Conservation (phyloP, 2,797 vertebrate genomes). For the Buceros bicornis region DNA sequence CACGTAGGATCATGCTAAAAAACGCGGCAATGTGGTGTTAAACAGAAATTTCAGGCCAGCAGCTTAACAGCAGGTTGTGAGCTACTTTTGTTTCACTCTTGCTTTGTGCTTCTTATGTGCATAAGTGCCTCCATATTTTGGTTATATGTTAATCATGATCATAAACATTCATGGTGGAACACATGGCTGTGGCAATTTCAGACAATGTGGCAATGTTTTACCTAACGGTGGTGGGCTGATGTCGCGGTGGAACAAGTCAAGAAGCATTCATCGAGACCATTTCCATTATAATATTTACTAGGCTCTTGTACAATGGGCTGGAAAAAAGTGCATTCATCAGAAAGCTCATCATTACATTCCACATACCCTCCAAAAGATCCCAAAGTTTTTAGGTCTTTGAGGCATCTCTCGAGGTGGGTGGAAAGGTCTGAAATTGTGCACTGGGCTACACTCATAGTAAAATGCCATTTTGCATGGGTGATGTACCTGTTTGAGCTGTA, state of each 20-base stretch:
- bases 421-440: not conserved
- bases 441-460: not conserved
- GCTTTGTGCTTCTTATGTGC: not conserved
- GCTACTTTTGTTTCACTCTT: not conserved
- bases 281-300: not conserved
- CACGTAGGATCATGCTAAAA: not conserved
- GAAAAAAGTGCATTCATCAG: not conserved
- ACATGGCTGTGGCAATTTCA: not conserved
- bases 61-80: not conserved
- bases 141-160: not conserved
- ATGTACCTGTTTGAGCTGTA: not conserved
- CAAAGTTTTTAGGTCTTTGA: not conserved
- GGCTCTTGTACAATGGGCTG: not conserved
- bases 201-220: not conserved
- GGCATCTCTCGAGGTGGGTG: not conserved
- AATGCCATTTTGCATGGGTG: not conserved
- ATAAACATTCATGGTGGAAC: not conserved
- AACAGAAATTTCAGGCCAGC: not conserved
- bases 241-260: not conserved
- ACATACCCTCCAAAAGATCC: not conserved
- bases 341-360: not conserved
- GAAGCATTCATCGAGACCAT: not conserved
- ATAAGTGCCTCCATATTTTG: not conserved
- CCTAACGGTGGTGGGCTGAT: not conserved
- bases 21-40: not conserved